phyloP scores from a whole-genome alignment of 2,888 invertebrate species.

The Drosophila demipolita region DNA sequence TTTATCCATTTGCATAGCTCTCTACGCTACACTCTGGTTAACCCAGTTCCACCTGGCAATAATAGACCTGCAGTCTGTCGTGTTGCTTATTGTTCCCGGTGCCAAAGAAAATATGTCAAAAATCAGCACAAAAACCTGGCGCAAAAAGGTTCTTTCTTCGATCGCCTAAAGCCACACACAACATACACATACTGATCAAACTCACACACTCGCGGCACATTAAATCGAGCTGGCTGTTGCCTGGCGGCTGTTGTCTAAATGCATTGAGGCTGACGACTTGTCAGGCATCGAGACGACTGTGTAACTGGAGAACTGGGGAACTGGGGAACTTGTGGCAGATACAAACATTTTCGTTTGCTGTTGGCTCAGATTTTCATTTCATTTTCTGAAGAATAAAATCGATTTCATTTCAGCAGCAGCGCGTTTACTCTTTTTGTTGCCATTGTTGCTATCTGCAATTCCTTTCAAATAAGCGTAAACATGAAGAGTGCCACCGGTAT shows the following conservation, averaged over 20 bases:
- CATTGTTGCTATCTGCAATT: constrained; percentile 7
- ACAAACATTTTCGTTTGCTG: constrained; percentile 50
- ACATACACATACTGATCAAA: constrained; percentile 6
- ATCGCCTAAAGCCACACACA: constrained; percentile 60
- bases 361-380: constrained; percentile 47
- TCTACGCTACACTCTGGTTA: constrained; percentile 45
- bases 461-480: constrained; percentile 12
- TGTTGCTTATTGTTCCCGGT: constrained; percentile 62
- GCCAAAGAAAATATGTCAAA: constrained; percentile 78
- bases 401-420: constrained; percentile 24
- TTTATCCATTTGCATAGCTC: constrained; percentile 68
- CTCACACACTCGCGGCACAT: constrained; percentile 7
- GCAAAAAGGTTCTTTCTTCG: constrained; percentile 45
- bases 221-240: constrained; percentile 14
- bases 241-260: constrained; percentile 23
- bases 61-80: constrained; percentile 45
- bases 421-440: not conserved
- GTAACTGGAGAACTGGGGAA: not conserved
- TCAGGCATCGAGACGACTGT: constrained; percentile 30
- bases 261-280: constrained; percentile 54
- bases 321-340: constrained; percentile 7
- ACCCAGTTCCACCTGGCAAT: constrained; percentile 68
- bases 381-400: constrained; percentile 32
- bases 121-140: constrained; percentile 56
- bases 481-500: constrained; percentile 21